A percentile compares a stretch with the other conserved stretches of the same genome.
Conservation (phyloP, 1,140 invertebrate genomes). For the Drosophila saltans region DNA sequence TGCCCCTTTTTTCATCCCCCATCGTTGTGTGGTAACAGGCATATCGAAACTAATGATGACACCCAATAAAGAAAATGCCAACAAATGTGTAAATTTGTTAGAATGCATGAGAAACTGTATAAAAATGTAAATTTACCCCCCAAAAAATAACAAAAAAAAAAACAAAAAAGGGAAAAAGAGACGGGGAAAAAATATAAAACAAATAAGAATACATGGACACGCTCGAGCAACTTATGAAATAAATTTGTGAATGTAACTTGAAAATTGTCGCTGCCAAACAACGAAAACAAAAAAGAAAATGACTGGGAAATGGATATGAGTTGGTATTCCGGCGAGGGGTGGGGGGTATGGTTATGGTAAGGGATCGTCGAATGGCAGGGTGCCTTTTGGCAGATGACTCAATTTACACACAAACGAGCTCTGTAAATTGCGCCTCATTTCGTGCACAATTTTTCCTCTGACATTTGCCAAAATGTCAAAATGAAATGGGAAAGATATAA, state of each 20-base stretch:
- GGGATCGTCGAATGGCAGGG: slow-evolving; percentile 36
- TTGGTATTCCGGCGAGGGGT: slow-evolving; percentile 7
- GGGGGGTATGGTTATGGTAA: slow-evolving; percentile 22
- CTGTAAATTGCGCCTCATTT: slow-evolving; percentile 80
- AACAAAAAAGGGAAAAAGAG: slow-evolving; percentile 4
- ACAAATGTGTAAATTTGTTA: slow-evolving; percentile 79
- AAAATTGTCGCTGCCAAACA: slow-evolving; percentile 69
- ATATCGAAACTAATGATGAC: slow-evolving; percentile 77
- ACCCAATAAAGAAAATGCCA: slow-evolving; percentile 72
- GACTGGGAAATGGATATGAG: slow-evolving; percentile 41
- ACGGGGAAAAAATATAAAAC: slow-evolving; percentile 6
- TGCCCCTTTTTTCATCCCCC: not conserved
- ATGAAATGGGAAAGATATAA: slow-evolving; percentile 35
- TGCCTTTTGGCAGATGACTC: slow-evolving; percentile 71
- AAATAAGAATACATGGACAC: slow-evolving; percentile 44
- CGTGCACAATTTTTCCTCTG: slow-evolving; percentile 72
- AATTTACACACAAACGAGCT: slow-evolving; percentile 78
- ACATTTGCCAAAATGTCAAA: slow-evolving; percentile 74
- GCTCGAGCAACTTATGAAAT: slow-evolving; percentile 53
- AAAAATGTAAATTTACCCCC: slow-evolving; percentile 43
- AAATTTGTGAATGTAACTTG: slow-evolving; percentile 70
- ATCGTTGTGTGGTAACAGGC: slow-evolving; percentile 6
- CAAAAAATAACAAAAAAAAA: slow-evolving; percentile 23
- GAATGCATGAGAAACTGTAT: slow-evolving; percentile 49
- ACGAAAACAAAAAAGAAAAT: slow-evolving; percentile 29